These are phyloP conservation scores for Addax nasomaculatus DNA, from an alignment of 2,113 vertebrate species.

Conservation along the genomic window DNA sequence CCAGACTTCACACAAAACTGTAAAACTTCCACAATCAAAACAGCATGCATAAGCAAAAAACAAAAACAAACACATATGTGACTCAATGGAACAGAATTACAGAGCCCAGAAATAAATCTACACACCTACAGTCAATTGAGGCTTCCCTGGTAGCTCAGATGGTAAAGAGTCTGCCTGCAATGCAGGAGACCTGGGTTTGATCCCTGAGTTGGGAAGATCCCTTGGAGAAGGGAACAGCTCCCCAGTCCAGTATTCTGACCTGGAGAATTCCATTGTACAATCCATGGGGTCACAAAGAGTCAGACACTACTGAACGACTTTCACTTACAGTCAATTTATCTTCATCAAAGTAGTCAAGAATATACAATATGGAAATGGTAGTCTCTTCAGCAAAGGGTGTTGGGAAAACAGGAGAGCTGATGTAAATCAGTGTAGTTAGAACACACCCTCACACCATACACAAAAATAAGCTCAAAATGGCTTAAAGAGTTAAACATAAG, in stretches of 20 bases:
- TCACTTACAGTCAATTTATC: background rate
- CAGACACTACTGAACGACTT: rapidly evolving
- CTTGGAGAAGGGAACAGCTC: background rate
- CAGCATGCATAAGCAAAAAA: background rate
- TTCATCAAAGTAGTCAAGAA: background rate
- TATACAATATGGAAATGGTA: background rate
- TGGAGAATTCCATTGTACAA: background rate
- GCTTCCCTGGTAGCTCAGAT: background rate
- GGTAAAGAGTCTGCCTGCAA: background rate
- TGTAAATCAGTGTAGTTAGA: background rate
- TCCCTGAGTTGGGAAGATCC: background rate
- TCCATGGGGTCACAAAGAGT: background rate
- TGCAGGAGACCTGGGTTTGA: background rate
- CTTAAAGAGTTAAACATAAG: background rate
- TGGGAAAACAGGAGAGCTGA: background rate
- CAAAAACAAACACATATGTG: background rate
- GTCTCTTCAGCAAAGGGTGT: background rate
- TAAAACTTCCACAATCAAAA: background rate
- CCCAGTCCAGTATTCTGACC: background rate
- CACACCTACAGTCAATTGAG: background rate
- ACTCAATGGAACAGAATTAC: background rate
- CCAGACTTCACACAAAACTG: background rate
- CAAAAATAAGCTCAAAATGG: background rate
- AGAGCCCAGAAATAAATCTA: background rate
- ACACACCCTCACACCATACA: background rate